Percentiles rank a stretch among this genome's conserved stretches.
Evolutionary conservation across 2,113 vertebrate genomes (phyloP).

Genomic region (Hirundichthys speculiger): DNA sequence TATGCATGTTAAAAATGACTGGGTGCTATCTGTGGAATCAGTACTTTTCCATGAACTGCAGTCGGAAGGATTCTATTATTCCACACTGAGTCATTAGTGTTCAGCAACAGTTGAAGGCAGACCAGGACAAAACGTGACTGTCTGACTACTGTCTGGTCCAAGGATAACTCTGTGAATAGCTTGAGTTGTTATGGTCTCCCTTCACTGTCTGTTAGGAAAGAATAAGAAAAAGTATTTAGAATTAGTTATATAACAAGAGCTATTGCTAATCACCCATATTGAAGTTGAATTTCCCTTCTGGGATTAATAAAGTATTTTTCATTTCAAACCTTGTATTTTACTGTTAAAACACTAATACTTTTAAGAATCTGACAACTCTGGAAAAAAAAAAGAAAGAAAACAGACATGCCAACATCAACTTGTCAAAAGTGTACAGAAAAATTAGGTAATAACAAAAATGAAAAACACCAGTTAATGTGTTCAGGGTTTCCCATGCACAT

Average conservation of each 20-base stretch:
- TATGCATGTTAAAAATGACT: not conserved
- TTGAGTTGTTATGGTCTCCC: not conserved
- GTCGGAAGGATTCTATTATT: not conserved
- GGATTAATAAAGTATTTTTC: too few relatives aligned
- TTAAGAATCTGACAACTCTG: not conserved
- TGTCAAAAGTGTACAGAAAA: too few relatives aligned
- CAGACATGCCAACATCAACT: too few relatives aligned
- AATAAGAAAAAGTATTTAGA: conserved; percentile 9
- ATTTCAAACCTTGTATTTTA: not conserved
- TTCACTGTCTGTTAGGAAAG: not conserved
- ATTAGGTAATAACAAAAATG: not conserved
- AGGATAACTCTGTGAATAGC: conserved; percentile 9
- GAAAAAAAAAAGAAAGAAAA: too few relatives aligned
- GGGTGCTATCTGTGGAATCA: not conserved
- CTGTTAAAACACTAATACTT: not conserved
- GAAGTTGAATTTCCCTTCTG: too few relatives aligned
- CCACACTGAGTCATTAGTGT: not conserved
- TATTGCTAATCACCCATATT: not conserved
- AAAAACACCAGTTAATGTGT: not conserved
- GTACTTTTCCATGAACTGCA: conserved; percentile 18
- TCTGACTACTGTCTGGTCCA: conserved; percentile 3
- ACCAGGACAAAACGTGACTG: not conserved
- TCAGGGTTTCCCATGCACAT: too few relatives aligned
- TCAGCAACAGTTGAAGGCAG: conserved; percentile 10
- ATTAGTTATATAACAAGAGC: conserved; percentile 1